Evolutionary conservation across 2,797 vertebrate species (phyloP), one percentile per base, ranked within the genome.

Genomic region (Sphenodon punctatus): DNA sequence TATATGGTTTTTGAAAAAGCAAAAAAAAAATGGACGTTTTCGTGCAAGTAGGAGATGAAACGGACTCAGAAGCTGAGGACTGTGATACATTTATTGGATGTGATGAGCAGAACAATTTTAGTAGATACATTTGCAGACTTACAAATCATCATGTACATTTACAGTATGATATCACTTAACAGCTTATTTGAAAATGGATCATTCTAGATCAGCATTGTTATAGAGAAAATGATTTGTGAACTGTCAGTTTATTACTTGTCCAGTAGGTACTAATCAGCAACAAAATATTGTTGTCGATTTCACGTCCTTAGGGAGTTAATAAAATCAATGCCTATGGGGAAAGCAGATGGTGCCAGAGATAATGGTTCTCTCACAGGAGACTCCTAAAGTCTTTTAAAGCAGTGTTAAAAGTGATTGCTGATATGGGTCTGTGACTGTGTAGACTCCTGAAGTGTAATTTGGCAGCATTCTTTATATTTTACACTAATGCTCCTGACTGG

Each of bases 321-420:
- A 80, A 79, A 84, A 82, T 77, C 46, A 82, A 11, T 13, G 72
- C 30, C 39, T 56, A 59, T 72, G 74, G 51, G 32, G 68, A 75
- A 23, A 67, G 38, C 8, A 27, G 30, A n/a, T 84, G 5, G 3
- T 22, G 17, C 17, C n/a, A 82, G n/a, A 67, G 48, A 3, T 66
- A 39, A 27, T 30, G 75, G 5, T 20, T 27, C 74, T 61, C 72
- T 65, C 38, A 45, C 1, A 23, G 7, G 27, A 63, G 5, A 42
- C 38, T 53, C 79, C 34, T 45, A 79, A 86, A 79, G 8, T 6
- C 32, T 70, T 67, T 43, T 56, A 27, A 67, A 88, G 75, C 5
- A 17, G 2, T 10, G 51, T 51, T 58, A 70, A 0, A 88, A 51
- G 25, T 55, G 22, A 64, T n/a, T 78, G 22, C 13, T 77, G 19